Conservation (phyloP, 2,888 invertebrate genomes). For the Allophyes oxyacanthae region DNA sequence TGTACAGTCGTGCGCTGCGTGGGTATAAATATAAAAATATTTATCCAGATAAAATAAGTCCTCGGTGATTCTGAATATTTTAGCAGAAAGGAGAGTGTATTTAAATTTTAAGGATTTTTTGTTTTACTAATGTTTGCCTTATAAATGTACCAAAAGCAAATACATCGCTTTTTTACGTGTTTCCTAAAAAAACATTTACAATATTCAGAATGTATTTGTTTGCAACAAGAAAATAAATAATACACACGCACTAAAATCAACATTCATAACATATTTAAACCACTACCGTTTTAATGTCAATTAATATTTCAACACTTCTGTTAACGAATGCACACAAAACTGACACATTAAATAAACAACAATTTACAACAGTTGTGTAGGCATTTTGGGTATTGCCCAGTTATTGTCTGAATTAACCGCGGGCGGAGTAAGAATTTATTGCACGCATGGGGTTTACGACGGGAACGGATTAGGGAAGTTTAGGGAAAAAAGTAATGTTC, state of each 20-base stretch:
- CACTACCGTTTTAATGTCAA: neutral
- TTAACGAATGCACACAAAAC: slow-evolving; percentile 27
- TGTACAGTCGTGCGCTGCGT: slow-evolving; percentile 36
- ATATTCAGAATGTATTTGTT: too few relatives aligned
- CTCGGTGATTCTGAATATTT: too few relatives aligned
- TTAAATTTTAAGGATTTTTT: too few relatives aligned
- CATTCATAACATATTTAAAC: neutral
- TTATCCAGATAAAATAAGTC: too few relatives aligned
- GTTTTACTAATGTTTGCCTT: too few relatives aligned
- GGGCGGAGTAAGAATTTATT: slow-evolving; percentile 38
- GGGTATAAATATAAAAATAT: neutral
- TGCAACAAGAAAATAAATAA: too few relatives aligned
- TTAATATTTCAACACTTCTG: slow-evolving; percentile 37
- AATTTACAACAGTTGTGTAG: slow-evolving; percentile 30
- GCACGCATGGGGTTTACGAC: slow-evolving; percentile 30
- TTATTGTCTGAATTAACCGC: slow-evolving; percentile 44
- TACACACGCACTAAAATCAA: too few relatives aligned
- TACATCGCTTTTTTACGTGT: too few relatives aligned
- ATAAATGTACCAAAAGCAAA: too few relatives aligned
- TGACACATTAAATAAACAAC: slow-evolving; percentile 33
- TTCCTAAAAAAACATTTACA: too few relatives aligned
- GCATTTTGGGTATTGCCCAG: slow-evolving; percentile 36
- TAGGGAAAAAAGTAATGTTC: slow-evolving; percentile 19
- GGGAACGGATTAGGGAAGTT: slow-evolving; percentile 31
- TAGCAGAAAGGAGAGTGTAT: too few relatives aligned